Evolutionary conservation across 30 jellyfish, hydroid and myxozoan species (phyloP).

Genomic region (Hydractinia echinata): DNA sequence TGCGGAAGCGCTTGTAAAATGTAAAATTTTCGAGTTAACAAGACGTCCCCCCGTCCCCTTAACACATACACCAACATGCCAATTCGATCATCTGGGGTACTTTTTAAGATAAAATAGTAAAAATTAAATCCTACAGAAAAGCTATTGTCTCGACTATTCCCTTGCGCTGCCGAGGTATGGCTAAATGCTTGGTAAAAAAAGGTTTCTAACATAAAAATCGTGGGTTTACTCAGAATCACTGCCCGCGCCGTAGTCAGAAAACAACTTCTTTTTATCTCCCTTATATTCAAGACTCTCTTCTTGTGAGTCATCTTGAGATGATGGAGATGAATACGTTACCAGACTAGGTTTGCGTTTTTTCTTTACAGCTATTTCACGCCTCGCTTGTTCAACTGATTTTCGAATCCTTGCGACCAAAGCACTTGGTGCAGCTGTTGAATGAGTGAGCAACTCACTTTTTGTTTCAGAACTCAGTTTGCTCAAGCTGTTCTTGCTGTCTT

Average conservation of each 20-base stretch:
- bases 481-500: neutral
- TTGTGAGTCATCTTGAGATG: neutral
- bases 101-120: too few species aligned
- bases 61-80: too few species aligned
- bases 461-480: neutral
- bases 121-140: too few species aligned
- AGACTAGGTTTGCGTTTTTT: neutral
- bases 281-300: neutral
- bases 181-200: too few species aligned
- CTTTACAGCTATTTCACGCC: neutral
- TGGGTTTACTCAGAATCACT: neutral
- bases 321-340: neutral
- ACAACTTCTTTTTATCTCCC: neutral
- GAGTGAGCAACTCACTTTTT: neutral
- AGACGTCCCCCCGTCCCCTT: too few species aligned
- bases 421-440: neutral
- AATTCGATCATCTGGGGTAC: too few species aligned
- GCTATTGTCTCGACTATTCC: too few species aligned
- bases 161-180: too few species aligned
- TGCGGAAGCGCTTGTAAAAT: too few species aligned
- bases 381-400: neutral
- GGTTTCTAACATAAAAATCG: too few species aligned
- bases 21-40: too few species aligned
- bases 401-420: neutral
- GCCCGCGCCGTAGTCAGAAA: slow-evolving; percentile 10